phyloP scores from a whole-genome alignment of 2,113 vertebrate species.

The Hypanus sabinus region DNA sequence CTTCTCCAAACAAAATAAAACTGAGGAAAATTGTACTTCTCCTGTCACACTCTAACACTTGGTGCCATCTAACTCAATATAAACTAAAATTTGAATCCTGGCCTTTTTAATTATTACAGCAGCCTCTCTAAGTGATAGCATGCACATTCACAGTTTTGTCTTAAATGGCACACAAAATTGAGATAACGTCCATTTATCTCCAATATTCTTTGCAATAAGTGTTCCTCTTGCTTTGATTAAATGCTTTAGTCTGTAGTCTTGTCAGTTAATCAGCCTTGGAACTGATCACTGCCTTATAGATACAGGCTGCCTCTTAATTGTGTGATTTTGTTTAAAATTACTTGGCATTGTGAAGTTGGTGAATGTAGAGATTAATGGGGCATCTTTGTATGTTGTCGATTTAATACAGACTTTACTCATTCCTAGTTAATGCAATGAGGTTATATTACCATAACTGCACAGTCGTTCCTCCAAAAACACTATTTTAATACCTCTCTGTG shows the following conservation, averaged over 20 bases:
- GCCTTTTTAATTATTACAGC: neutral
- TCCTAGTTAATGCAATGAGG: neutral
- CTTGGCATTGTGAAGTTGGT: neutral
- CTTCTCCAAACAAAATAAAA: neutral
- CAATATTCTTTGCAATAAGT: neutral
- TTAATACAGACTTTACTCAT: constrained; percentile 2
- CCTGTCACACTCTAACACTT: neutral
- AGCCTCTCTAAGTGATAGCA: neutral
- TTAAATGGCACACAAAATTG: constrained; percentile 1
- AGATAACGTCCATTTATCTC: constrained; percentile 2
- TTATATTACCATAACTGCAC: neutral
- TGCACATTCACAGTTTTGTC: neutral
- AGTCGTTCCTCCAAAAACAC: neutral
- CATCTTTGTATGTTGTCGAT: neutral
- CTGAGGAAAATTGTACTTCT: neutral
- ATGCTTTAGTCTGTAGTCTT: neutral
- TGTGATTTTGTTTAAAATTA: constrained; percentile 26
- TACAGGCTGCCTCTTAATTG: neutral
- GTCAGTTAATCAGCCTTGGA: constrained; percentile 31
- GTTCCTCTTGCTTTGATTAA: constrained; percentile 17
- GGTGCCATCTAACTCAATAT: no score
- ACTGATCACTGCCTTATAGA: neutral
- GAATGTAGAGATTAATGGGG: neutral
- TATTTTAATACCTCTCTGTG: neutral
- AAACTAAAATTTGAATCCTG: neutral